phyloP scores from a whole-genome alignment of 2,113 vertebrate genomes.

The Antechinus stuartii region DNA sequence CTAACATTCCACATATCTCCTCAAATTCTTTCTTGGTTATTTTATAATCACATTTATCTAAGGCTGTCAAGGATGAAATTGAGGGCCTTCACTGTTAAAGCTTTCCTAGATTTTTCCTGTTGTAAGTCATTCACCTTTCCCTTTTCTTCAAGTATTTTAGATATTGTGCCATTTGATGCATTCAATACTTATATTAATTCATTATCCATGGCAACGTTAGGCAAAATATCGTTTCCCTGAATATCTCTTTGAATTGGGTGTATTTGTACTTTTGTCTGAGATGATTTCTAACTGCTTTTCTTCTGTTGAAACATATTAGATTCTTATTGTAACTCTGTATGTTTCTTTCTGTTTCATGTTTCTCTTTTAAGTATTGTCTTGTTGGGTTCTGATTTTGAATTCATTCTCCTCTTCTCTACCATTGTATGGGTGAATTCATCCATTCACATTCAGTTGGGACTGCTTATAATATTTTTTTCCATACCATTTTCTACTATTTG shows the following conservation, averaged over 20 bases:
- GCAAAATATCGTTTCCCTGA: background rate
- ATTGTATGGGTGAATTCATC: background rate
- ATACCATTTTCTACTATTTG: background rate
- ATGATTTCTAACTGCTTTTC: background rate
- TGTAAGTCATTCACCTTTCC: background rate
- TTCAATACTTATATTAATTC: background rate
- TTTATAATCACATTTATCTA: background rate
- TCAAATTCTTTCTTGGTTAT: background rate
- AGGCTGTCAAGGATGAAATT: background rate
- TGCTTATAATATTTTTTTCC: background rate
- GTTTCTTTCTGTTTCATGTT: background rate
- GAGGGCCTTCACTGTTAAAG: background rate
- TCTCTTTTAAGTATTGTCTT: background rate
- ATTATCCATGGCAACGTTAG: background rate
- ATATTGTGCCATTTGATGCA: background rate
- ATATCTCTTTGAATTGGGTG: background rate
- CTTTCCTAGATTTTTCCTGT: background rate
- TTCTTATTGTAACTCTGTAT: background rate
- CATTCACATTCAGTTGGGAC: background rate
- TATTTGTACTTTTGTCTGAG: background rate
- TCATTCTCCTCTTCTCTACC: background rate
- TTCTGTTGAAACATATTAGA: background rate
- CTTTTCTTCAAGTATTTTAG: background rate
- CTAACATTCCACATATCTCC: background rate
- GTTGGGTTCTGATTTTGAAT: background rate